phyloP scores from a whole-genome alignment of 2,888 invertebrate species.

The Leptinotarsa tumamoca region DNA sequence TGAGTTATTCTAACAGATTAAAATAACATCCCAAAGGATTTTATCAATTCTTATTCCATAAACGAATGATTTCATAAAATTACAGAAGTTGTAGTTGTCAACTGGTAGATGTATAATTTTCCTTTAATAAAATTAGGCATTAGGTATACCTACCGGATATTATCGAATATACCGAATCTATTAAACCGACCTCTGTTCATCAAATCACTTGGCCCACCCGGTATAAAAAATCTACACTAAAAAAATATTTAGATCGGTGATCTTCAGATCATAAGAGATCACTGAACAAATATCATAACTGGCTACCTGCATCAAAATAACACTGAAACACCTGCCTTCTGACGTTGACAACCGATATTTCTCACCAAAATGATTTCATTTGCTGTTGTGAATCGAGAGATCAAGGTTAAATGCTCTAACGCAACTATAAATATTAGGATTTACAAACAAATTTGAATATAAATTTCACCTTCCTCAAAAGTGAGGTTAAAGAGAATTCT shows the following conservation, averaged over 20 bases:
- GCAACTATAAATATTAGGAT: no score
- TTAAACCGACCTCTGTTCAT: background rate
- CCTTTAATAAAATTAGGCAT: no score
- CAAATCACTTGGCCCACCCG: background rate
- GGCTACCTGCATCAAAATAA: background rate
- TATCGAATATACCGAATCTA: no score
- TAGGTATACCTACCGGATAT: background rate
- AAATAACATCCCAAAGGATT: no score
- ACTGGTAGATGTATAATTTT: no score
- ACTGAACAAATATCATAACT: conserved; percentile 3
- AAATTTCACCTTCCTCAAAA: conserved; percentile 13
- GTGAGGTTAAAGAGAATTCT: conserved; percentile 22
- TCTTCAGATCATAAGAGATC: background rate
- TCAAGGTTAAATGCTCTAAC: no score
- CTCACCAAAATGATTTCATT: background rate
- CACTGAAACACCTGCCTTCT: conserved; percentile 7
- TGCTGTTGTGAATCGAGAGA: background rate
- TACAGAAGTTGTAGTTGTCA: no score
- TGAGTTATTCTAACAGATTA: no score
- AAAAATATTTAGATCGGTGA: background rate
- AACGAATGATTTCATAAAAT: no score
- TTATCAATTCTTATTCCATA: no score
- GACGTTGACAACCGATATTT: background rate
- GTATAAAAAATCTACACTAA: background rate
- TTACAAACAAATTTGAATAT: background rate